Evolutionary conservation across 1,140 invertebrate species (phyloP).

Genomic region (Amyelois transitella): DNA sequence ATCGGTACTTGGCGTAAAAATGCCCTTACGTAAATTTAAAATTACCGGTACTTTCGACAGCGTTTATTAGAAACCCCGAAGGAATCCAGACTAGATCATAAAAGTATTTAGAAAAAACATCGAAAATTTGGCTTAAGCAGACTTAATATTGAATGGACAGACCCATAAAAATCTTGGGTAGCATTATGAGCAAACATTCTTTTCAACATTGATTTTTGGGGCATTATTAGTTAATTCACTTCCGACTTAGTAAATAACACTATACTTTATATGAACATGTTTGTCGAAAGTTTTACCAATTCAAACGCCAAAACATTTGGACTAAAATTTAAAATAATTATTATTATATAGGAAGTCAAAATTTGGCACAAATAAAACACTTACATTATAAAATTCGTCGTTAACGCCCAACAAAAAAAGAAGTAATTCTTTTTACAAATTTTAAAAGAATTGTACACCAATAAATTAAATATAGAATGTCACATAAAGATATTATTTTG

Average conservation of each 20-base stretch:
- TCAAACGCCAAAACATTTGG: neutral
- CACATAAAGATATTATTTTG: neutral
- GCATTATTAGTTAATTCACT: too few relatives aligned
- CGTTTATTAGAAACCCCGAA: too few relatives aligned
- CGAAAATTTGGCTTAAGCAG: constrained; percentile 28
- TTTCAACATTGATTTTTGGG: too few relatives aligned
- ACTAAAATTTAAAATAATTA: neutral
- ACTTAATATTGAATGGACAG: constrained; percentile 13
- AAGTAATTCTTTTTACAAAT: neutral
- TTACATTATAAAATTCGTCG: constrained; percentile 22
- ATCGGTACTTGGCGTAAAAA: too few relatives aligned
- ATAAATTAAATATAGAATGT: neutral
- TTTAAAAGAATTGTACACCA: neutral
- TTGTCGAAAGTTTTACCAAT: too few relatives aligned
- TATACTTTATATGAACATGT: too few relatives aligned
- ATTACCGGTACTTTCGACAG: too few relatives aligned
- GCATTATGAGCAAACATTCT: neutral
- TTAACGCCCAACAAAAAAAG: neutral
- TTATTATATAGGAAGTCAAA: constrained; percentile 26
- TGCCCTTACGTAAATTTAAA: too few relatives aligned
- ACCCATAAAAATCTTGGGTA: neutral
- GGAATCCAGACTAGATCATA: neutral
- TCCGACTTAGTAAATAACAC: too few relatives aligned
- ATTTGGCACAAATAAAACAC: constrained; percentile 39
- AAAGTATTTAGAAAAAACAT: neutral